A percentile compares a stretch with the other conserved stretches of the same genome.
These are phyloP conservation scores for Sialia sialis DNA, from an alignment of 2,113 vertebrate genomes.

Conservation along the genomic window DNA sequence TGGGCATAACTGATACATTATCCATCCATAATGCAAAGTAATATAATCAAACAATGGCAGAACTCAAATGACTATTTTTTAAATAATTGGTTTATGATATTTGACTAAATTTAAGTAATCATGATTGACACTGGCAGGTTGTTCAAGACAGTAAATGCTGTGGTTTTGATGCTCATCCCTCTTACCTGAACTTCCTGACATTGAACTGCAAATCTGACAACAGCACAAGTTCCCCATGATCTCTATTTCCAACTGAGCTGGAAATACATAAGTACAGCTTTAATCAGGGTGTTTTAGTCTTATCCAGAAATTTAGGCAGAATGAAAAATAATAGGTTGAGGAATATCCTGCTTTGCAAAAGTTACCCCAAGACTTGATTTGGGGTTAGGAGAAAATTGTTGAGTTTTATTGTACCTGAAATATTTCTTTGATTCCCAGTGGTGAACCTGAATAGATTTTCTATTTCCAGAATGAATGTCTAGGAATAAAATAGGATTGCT, in stretches of 20 bases:
- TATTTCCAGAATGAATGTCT: background rate
- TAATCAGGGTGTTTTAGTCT: background rate
- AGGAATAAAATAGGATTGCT: background rate
- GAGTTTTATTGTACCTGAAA: background rate
- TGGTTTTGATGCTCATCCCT: background rate
- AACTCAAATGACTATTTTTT: background rate
- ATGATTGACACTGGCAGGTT: background rate
- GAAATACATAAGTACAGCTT: background rate
- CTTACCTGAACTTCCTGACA: background rate
- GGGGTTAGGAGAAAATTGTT: background rate
- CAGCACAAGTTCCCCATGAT: background rate
- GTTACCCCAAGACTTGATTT: slow-evolving; percentile 6
- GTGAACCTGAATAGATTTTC: background rate
- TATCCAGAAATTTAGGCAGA: background rate
- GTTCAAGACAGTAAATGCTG: background rate
- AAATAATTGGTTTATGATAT: background rate
- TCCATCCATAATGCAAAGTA: background rate
- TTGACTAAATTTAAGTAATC: background rate
- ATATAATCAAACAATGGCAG: background rate
- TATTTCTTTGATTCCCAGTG: background rate
- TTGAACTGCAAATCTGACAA: background rate
- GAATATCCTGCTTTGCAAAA: background rate
- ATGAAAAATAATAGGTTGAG: background rate
- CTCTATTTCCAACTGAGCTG: background rate
- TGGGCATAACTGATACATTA: background rate